phyloP scores from a whole-genome alignment of 2,113 vertebrate genomes.

The Cyphomyrus discorhynchus region DNA sequence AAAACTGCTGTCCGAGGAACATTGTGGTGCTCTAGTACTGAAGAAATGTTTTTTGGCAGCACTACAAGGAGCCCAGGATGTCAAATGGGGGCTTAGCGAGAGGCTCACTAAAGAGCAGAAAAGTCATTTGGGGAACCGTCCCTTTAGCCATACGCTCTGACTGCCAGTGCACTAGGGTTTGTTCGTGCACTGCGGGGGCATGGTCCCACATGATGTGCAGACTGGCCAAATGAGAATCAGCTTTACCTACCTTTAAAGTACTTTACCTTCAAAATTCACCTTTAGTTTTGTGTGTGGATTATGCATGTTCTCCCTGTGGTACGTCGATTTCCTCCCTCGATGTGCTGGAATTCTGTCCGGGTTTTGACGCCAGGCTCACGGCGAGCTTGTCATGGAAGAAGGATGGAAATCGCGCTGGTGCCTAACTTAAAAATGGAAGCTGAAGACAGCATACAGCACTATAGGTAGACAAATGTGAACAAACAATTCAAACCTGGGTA shows the following conservation, averaged over 20 bases:
- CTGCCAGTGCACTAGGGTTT: background rate
- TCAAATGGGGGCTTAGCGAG: conserved; percentile 24
- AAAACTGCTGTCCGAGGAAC: background rate
- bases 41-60: background rate
- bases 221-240: background rate
- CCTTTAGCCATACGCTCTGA: background rate
- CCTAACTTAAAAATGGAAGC: background rate
- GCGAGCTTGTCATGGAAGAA: background rate
- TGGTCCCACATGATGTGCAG: background rate
- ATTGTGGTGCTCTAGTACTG: background rate
- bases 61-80: background rate
- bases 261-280: background rate
- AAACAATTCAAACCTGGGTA: no score
- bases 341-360: background rate
- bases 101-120: conserved; percentile 27
- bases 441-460: background rate
- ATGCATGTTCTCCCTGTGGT: background rate
- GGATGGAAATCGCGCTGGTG: background rate
- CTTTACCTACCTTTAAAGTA: background rate
- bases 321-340: background rate
- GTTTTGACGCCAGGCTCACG: background rate
- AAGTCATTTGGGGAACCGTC: background rate
- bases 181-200: background rate
- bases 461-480: background rate
- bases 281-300: background rate